These are phyloP conservation scores for Scaptomyza polygonia DNA, from an alignment of 2,888 invertebrate species.

Conservation along the genomic window DNA sequence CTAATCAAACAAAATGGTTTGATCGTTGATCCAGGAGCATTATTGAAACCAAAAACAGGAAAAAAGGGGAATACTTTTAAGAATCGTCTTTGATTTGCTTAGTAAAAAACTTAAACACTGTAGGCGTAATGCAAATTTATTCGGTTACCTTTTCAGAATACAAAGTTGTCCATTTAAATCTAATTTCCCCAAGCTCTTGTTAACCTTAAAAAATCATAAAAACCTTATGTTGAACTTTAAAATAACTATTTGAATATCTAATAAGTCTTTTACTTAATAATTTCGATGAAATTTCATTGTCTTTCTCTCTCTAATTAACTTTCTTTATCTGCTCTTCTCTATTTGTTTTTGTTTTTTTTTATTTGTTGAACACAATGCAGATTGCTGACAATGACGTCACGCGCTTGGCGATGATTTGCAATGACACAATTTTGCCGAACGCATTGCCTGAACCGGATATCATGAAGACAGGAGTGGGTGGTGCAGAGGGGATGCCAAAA, in stretches of 20 bases:
- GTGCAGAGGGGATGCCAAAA: neutral
- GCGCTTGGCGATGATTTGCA: conserved; percentile 58
- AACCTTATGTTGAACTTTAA: too few relatives aligned
- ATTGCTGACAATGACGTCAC: conserved; percentile 55
- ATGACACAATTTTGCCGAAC: conserved; percentile 53
- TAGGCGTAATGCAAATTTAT: too few relatives aligned
- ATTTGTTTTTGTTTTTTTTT: conserved; percentile 8
- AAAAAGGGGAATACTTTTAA: too few relatives aligned
- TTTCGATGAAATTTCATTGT: neutral
- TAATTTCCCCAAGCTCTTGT: neutral
- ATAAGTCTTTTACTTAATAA: neutral
- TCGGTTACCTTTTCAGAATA: too few relatives aligned
- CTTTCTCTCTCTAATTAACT: neutral
- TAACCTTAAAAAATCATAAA: neutral
- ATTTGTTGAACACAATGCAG: conserved; percentile 46
- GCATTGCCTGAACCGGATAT: conserved; percentile 31
- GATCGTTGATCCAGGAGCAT: too few relatives aligned
- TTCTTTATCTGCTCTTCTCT: neutral
- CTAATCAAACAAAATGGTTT: too few relatives aligned
- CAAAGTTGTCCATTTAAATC: too few relatives aligned
- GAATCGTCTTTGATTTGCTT: too few relatives aligned
- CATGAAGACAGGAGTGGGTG: neutral
- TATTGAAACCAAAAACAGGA: too few relatives aligned
- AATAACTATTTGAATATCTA: too few relatives aligned
- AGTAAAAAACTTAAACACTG: too few relatives aligned